Conservation (phyloP, 1,140 invertebrate genomes). For the Acromyrmex heyeri region DNA sequence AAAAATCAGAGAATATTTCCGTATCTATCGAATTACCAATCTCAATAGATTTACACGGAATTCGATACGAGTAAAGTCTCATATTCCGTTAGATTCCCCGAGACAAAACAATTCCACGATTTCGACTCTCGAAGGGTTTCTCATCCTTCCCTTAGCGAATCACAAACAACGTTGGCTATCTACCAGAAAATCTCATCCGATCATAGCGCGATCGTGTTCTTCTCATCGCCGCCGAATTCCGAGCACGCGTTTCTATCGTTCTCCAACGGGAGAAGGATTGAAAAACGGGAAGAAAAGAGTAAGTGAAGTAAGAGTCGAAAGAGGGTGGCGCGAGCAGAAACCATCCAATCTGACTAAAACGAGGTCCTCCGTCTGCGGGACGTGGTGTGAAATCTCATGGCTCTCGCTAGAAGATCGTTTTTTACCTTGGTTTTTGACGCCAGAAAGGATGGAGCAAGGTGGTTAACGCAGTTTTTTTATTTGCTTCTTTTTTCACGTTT, state of each 20-base stretch:
- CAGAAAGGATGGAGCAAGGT: not conserved
- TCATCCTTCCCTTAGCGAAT: conserved; percentile 19
- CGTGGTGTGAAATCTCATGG: conserved; percentile 47
- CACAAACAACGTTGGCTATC: conserved; percentile 34
- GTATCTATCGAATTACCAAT: not conserved
- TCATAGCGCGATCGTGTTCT: conserved; percentile 49
- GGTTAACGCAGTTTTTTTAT: conserved; percentile 43
- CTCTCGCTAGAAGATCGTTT: conserved; percentile 16
- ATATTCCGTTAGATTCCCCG: not conserved
- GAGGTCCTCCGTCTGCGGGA: conserved; percentile 65
- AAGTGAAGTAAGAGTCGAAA: conserved; percentile 26
- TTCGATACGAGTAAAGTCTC: not conserved
- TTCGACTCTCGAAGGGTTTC: not conserved
- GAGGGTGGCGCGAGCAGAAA: conserved; percentile 39
- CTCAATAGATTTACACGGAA: not conserved
- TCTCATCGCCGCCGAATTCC: conserved; percentile 49
- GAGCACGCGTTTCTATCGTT: conserved; percentile 48
- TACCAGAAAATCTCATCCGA: conserved; percentile 56
- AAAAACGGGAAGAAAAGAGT: conserved; percentile 9
- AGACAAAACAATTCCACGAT: conserved; percentile 44
- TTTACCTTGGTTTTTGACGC: not conserved
- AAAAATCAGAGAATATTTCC: no score
- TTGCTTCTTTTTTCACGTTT: conserved; percentile 27
- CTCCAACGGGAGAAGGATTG: not conserved
- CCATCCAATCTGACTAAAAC: conserved; percentile 76